These are phyloP conservation scores for Drosophila hamatofila DNA, from an alignment of 2,888 invertebrate genomes.

Conservation along the genomic window DNA sequence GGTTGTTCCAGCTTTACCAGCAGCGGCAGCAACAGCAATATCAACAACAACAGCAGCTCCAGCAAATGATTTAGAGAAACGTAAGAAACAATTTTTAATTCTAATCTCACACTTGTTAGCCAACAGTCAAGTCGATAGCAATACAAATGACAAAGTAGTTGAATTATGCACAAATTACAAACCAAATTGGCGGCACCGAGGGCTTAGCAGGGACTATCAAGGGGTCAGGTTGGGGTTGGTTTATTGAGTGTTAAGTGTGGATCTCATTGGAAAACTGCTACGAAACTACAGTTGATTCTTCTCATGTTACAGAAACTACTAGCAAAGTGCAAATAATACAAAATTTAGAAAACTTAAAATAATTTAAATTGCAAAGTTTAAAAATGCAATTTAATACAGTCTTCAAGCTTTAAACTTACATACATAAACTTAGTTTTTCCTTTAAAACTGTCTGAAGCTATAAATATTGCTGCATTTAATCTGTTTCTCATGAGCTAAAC, in stretches of 20 bases:
- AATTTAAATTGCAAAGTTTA: too few relatives aligned
- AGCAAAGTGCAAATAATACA: constrained; percentile 34
- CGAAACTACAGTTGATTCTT: neutral
- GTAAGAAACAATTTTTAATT: constrained; percentile 83
- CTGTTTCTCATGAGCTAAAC: too few relatives aligned
- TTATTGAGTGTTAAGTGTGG: constrained; percentile 23
- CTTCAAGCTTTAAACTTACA: too few relatives aligned
- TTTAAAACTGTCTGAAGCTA: too few relatives aligned
- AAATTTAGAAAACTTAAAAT: neutral
- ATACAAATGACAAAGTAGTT: constrained; percentile 66
- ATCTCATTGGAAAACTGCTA: neutral
- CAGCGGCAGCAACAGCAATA: constrained; percentile 31
- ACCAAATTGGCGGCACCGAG: constrained; percentile 71
- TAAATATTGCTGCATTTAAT: too few relatives aligned
- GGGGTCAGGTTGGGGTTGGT: constrained; percentile 40
- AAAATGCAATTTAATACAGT: too few relatives aligned
- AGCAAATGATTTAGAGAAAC: constrained; percentile 84
- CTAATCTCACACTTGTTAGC: constrained; percentile 74
- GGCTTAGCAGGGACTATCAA: constrained; percentile 40
- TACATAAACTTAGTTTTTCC: too few relatives aligned
- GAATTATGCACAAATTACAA: constrained; percentile 69
- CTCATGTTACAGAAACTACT: constrained; percentile 3
- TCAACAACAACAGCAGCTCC: constrained; percentile 39
- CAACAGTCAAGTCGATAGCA: constrained; percentile 52
- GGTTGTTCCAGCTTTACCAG: constrained; percentile 22